Evolutionary conservation across 2,888 invertebrate species (phyloP).

Genomic region (Craniophora ligustri): DNA sequence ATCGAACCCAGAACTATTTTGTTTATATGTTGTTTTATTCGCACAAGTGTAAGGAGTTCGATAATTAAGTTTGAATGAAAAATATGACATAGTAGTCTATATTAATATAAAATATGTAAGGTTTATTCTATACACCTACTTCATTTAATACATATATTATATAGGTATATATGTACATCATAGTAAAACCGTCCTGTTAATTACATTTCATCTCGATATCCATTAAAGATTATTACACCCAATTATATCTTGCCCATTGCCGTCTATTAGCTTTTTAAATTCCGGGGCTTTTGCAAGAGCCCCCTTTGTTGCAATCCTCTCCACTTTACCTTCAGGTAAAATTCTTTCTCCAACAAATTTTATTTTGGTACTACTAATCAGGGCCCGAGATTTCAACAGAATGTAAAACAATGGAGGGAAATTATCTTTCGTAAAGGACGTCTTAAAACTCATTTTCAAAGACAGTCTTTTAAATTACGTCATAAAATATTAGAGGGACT

Average conservation of each 20-base stretch:
- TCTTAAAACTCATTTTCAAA: slow-evolving; percentile 70
- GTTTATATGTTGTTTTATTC: too few species aligned
- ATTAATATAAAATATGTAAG: too few species aligned
- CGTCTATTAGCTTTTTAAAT: not conserved
- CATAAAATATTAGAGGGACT: slow-evolving; percentile 80
- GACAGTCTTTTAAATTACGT: slow-evolving; percentile 78
- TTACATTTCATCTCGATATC: too few species aligned
- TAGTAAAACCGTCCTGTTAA: too few species aligned
- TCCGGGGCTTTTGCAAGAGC: not conserved
- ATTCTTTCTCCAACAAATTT: slow-evolving; percentile 22
- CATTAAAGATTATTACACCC: too few species aligned
- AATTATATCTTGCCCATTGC: not conserved
- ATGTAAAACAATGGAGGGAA: slow-evolving; percentile 61
- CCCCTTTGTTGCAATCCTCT: not conserved
- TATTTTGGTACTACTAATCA: slow-evolving; percentile 57
- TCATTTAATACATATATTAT: too few species aligned
- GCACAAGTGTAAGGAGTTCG: too few species aligned
- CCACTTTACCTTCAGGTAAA: not conserved
- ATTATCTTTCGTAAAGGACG: slow-evolving; percentile 63
- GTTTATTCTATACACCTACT: too few species aligned
- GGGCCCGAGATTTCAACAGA: slow-evolving; percentile 47
- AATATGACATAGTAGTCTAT: too few species aligned
- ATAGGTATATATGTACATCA: too few species aligned
- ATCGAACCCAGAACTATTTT: too few species aligned
- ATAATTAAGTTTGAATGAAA: too few species aligned